Base-by-base conservation (phyloP, 2,113 vertebrate species). In the Ciconia maguari region DNA sequence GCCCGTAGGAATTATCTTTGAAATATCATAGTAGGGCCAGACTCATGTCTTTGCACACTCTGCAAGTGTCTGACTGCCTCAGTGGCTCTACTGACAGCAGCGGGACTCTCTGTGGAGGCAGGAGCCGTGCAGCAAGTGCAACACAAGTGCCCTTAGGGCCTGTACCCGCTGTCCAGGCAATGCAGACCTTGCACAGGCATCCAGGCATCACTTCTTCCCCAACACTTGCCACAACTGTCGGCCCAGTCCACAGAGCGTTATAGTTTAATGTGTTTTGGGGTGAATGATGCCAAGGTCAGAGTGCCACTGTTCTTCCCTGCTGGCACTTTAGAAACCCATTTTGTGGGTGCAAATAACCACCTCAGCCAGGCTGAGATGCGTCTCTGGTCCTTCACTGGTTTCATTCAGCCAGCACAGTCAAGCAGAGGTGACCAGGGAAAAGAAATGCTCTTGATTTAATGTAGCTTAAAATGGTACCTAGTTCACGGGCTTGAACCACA, bases 161-260 rank as follows among this genome's bases (percentile, higher is more conserved):
- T 15, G 16, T 17, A 18, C 65, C 17, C 2, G 0, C 57, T 6
- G 12, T 7, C 57, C 42, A 21, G 30, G 42, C 0, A 5, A n/a
- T 19, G n/a, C n/a, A 57, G 57, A 32, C 44, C 26, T 44, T 2
- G 6, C 48, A 70, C 16, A n/a, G 22, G 24, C 34, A 64, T 16
- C 25, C 27, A 24, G 16, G 49, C n/a, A 42, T 71, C 21, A 10
- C 26, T 69, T n/a, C 65, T 42, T 62, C 64, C 11, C 80, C 49
- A 16, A 10, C 7, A 4, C 48, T 52, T 42, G n/a, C 30, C 20
- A 27, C 25, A 27, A 8, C 25, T 36, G 9, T 30, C 0, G 0
- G 42, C 58, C 41, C 21, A 32, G 32, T 27, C 30, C 21, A 9
- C 57, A 51, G 41, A 32, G 17, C 15, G 44, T 15, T 71, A 17